Conservation (phyloP, 2,888 invertebrate genomes). For the Pomacea canaliculata region DNA sequence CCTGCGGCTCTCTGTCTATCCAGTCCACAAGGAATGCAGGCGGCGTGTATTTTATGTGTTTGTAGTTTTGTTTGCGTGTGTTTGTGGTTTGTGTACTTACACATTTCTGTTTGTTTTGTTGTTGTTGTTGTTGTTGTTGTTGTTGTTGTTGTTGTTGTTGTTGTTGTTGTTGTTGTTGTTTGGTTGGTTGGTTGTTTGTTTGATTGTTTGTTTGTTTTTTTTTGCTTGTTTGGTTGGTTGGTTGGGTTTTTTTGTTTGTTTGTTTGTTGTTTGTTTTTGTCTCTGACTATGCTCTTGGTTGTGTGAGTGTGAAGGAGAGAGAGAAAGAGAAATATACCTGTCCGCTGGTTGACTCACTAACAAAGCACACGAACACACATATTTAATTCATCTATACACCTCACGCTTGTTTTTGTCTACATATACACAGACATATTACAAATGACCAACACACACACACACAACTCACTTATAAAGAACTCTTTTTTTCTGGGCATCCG, state of each 20-base stretch:
- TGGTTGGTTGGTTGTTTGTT: background rate
- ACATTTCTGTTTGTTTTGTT: background rate
- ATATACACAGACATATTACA: no score
- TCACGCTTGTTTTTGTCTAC: no score
- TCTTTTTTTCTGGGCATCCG: no score
- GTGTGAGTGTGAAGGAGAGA: background rate
- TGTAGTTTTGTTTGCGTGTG: background rate
- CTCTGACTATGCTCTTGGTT: background rate
- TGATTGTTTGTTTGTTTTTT: background rate
- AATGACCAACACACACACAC: no score
- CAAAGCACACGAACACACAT: no score
- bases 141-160: slow-evolving; percentile 1
- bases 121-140: background rate
- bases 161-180: background rate
- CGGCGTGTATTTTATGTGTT: no score
- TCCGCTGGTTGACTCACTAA: no score
- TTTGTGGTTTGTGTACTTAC: background rate
- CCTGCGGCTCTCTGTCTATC: no score
- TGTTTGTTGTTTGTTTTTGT: background rate
- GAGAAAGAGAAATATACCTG: no score
- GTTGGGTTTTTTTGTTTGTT: background rate
- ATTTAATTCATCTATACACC: no score
- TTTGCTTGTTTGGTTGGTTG: background rate
- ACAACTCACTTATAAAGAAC: no score
- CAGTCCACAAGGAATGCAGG: no score